Percentiles rank a stretch among this genome's conserved stretches.
phyloP scores from a whole-genome alignment of 2,888 invertebrate species.

The Mimas tiliae region DNA sequence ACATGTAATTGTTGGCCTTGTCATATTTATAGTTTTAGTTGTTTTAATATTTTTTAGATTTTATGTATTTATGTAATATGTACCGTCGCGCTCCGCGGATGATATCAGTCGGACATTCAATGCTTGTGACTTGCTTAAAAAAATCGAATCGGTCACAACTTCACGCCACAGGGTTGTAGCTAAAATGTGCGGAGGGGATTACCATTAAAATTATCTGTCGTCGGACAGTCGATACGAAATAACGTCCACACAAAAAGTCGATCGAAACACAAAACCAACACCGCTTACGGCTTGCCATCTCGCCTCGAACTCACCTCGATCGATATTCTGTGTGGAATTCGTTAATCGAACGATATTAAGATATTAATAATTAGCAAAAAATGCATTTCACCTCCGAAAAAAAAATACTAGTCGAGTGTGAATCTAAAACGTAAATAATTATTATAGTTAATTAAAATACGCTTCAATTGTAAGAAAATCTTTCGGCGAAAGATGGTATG shows the following conservation, averaged over 20 bases:
- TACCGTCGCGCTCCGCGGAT: neutral
- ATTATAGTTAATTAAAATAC: slow-evolving; percentile 51
- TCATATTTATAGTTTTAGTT: neutral
- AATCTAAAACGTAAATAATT: slow-evolving; percentile 65
- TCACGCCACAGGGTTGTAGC: slow-evolving; percentile 43
- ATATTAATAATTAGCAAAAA: slow-evolving; percentile 27
- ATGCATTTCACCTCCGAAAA: slow-evolving; percentile 53
- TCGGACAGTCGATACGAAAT: slow-evolving; percentile 6
- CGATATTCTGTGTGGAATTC: neutral
- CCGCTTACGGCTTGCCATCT: neutral
- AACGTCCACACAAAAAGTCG: neutral
- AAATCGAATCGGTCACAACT: slow-evolving; percentile 32
- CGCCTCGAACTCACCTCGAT: neutral
- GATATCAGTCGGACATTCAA: neutral
- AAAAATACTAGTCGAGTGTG: slow-evolving; percentile 74
- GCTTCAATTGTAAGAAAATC: slow-evolving; percentile 53
- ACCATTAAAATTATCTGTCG: neutral
- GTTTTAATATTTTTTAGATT: neutral
- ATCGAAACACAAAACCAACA: neutral
- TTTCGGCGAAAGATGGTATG: slow-evolving; percentile 46
- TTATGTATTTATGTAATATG: neutral
- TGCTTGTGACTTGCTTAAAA: slow-evolving; percentile 37
- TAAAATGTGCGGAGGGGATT: slow-evolving; percentile 35
- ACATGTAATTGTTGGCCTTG: neutral
- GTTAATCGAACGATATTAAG: slow-evolving; percentile 18